Percentiles rank a stretch among this genome's conserved stretches.
phyloP scores from a whole-genome alignment of 2,888 invertebrate genomes.

The Tanypteryx hageni region DNA sequence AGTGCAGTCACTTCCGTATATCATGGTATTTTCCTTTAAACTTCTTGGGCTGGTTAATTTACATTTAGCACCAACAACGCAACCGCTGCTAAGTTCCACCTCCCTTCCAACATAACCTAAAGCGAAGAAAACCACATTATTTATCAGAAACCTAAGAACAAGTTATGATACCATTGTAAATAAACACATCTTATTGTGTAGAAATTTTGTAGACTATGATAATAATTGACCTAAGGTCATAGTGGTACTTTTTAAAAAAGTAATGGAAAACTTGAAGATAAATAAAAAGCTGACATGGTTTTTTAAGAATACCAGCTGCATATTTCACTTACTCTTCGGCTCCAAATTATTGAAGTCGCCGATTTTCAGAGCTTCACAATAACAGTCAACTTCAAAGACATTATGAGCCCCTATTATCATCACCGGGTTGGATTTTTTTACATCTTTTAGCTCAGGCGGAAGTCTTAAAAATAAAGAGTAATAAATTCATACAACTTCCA shows the following conservation, averaged over 20 bases:
- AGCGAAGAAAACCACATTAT: conserved; percentile 15
- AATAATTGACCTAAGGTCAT: no score
- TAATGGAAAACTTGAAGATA: no score
- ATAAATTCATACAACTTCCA: neutral
- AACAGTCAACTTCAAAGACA: conserved; percentile 96
- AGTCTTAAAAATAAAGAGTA: conserved; percentile 65
- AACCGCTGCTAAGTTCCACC: conserved; percentile 91
- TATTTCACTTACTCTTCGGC: conserved; percentile 81
- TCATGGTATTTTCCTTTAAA: conserved; percentile 91
- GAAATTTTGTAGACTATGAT: no score
- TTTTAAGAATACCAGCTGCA: conserved; percentile 11
- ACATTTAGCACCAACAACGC: conserved; percentile 94
- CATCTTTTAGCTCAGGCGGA: conserved; percentile 67
- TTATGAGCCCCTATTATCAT: conserved; percentile 94
- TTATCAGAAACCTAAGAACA: neutral
- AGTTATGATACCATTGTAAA: neutral
- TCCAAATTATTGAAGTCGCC: conserved; percentile 98
- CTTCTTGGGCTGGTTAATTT: conserved; percentile 84
- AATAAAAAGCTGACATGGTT: neutral
- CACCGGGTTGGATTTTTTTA: conserved; percentile 77
- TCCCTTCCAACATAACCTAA: conserved; percentile 86
- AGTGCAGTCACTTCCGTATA: conserved; percentile 91
- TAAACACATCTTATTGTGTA: no score
- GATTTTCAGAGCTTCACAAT: conserved; percentile 88
- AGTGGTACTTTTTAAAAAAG: no score